Conservation (phyloP, 2,797 vertebrate genomes). For the Bradypus variegatus region DNA sequence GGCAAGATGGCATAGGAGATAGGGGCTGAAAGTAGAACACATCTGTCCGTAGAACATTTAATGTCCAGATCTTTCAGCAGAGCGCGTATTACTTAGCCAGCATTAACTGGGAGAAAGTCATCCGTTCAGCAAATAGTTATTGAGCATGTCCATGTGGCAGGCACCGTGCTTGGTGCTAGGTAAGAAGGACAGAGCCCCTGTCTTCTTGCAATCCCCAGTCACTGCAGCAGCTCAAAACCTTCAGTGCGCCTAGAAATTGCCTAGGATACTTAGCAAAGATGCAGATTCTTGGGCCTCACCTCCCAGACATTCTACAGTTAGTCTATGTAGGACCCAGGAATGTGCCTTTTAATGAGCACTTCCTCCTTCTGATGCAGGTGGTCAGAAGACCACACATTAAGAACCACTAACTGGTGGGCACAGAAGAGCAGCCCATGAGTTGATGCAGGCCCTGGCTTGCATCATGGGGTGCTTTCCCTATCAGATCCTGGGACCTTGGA, state of each 20-base stretch:
- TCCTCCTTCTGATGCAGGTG: neutral
- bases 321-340: neutral
- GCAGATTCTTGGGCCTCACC: neutral
- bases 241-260: neutral
- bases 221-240: neutral
- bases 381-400: neutral
- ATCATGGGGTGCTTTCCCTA: neutral
- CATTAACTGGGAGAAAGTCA: neutral
- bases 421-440: neutral
- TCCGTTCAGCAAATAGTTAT: neutral
- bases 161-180: rapidly evolving
- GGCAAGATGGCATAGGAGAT: neutral
- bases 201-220: neutral
- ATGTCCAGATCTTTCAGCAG: neutral
- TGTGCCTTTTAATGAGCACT: neutral
- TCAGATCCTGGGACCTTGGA: neutral
- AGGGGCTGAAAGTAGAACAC: neutral
- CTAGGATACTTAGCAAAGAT: neutral
- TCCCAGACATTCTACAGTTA: neutral
- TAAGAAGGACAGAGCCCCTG: neutral
- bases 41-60: neutral
- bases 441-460: neutral
- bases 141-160: neutral
- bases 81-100: neutral
- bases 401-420: neutral